Percentiles rank a stretch among this genome's conserved stretches.
Conservation (phyloP, 2,113 vertebrate genomes). For the Hassar affinis region DNA sequence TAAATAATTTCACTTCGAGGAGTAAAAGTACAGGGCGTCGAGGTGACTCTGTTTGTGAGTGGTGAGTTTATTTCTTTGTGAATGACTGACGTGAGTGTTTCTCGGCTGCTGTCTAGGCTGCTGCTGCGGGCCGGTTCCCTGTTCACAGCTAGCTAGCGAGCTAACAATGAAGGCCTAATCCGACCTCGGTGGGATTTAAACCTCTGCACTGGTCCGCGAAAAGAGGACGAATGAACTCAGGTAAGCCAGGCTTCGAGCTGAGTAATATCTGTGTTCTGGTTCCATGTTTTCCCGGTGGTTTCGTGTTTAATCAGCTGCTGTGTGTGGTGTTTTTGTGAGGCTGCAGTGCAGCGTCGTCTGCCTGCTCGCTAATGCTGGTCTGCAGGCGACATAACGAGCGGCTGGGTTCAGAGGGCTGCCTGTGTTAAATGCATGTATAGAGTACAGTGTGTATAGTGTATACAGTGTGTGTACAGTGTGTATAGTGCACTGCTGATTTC, state of each 20-base stretch:
- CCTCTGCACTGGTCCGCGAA: constrained; percentile 30
- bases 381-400: background rate
- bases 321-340: background rate
- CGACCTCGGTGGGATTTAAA: constrained; percentile 52
- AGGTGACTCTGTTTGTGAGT: background rate
- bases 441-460: background rate
- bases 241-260: background rate
- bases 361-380: background rate
- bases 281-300: background rate
- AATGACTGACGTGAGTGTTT: constrained; percentile 28
- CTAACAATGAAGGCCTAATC: constrained; percentile 60
- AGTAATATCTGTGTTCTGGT: background rate
- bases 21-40: background rate
- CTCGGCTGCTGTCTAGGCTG: constrained; percentile 34
- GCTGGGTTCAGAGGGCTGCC: background rate
- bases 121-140: constrained; percentile 43
- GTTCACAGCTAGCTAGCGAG: constrained; percentile 32
- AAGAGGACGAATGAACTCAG: constrained; percentile 36
- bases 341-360: background rate
- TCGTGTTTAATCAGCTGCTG: background rate
- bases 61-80: constrained; percentile 28
- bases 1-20: background rate
- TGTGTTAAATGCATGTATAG: background rate
- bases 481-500: background rate
- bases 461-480: background rate